Percentiles rank a stretch among this genome's conserved stretches.
Conservation (phyloP, 2,113 vertebrate species). For the Engystomops pustulosus region DNA sequence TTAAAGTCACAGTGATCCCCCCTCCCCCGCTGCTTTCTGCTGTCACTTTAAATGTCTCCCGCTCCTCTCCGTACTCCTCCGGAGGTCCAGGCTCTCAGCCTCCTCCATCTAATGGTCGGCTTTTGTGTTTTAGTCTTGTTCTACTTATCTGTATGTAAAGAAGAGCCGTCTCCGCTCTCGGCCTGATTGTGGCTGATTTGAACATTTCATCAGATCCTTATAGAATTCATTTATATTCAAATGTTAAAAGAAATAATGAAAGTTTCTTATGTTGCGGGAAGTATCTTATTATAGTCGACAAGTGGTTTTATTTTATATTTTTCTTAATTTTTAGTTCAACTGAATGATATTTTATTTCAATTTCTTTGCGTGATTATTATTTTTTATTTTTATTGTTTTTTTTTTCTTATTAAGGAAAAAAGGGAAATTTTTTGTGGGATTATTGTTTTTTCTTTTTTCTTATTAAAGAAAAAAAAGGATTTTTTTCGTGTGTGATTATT, state of each 20-base stretch:
- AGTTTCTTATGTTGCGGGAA: neutral
- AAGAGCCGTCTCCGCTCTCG: conserved; percentile 45
- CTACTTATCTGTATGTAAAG: conserved; percentile 50
- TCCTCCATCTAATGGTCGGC: conserved; percentile 9
- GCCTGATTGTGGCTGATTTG: conserved; percentile 58
- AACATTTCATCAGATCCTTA: conserved; percentile 42
- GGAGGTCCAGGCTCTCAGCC: neutral
- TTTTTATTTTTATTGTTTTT: no score
- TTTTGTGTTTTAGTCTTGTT: conserved; percentile 21
- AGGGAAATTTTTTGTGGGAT: no score
- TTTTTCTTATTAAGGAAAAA: no score
- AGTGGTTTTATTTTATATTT: neutral
- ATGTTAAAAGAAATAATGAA: conserved; percentile 28
- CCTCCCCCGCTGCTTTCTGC: no score
- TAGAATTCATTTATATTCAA: conserved; percentile 29
- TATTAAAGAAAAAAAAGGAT: no score
- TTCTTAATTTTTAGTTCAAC: neutral
- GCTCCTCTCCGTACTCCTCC: neutral
- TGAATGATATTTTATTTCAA: no score
- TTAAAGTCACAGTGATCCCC: neutral
- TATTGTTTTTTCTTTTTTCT: no score
- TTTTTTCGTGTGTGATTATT: no score
- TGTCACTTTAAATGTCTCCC: no score
- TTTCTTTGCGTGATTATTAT: no score
- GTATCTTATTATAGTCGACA: neutral